Percentiles rank a stretch among this genome's conserved stretches.
phyloP scores from a whole-genome alignment of 2,888 invertebrate genomes.

The Cataglyphis rosenhaueri region DNA sequence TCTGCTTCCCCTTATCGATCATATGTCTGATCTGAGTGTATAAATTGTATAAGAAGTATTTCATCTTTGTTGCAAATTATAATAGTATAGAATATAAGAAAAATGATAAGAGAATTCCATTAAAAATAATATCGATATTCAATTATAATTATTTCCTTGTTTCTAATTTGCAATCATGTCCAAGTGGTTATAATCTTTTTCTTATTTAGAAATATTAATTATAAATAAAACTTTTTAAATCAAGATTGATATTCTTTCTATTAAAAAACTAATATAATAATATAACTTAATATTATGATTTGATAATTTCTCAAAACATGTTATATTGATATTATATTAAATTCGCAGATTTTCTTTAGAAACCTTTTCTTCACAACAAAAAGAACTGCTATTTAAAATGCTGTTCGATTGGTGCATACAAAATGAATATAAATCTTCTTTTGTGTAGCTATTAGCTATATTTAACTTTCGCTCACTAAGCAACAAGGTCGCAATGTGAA shows the following conservation, averaged over 20 bases:
- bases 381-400: slow-evolving; percentile 13
- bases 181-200: background rate
- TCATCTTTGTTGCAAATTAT: background rate
- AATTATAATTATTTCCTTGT: slow-evolving; percentile 15
- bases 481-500: slow-evolving; percentile 42
- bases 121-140: slow-evolving; percentile 18
- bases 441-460: slow-evolving; percentile 41
- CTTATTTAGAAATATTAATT: background rate
- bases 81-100: background rate
- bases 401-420: background rate
- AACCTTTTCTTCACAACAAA: slow-evolving; percentile 11
- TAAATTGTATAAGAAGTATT: background rate
- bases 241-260: background rate
- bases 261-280: background rate
- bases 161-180: slow-evolving; percentile 14
- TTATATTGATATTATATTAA: background rate
- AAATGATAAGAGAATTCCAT: background rate
- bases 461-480: slow-evolving; percentile 45
- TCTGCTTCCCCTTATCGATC: background rate
- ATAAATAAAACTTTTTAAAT: background rate
- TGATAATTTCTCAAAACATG: background rate
- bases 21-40: background rate
- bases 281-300: background rate
- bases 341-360: background rate
- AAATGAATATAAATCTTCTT: slow-evolving; percentile 29